Percentiles rank a stretch among this genome's conserved stretches.
Evolutionary conservation across 1,140 invertebrate genomes (phyloP).

Genomic region (Bombus consobrinus): DNA sequence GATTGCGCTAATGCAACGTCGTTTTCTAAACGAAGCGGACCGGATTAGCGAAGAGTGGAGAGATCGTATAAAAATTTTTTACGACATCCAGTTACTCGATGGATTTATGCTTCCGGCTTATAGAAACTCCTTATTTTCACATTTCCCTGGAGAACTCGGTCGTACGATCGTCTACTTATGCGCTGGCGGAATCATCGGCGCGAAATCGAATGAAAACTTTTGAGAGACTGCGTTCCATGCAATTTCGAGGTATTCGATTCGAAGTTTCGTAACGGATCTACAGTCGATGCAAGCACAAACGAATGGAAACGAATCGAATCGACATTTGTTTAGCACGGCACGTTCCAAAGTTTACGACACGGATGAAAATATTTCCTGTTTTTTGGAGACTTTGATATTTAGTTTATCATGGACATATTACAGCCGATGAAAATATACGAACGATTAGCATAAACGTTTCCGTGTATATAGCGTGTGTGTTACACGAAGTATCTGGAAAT

Average conservation of each 20-base stretch:
- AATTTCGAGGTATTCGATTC: background rate
- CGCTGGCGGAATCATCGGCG: background rate
- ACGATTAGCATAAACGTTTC: no score
- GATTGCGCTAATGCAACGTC: constrained; percentile 28
- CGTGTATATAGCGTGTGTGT: no score
- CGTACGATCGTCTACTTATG: background rate
- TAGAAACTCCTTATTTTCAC: background rate
- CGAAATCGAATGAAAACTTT: constrained; percentile 1
- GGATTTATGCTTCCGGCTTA: constrained; percentile 14
- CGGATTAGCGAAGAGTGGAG: background rate
- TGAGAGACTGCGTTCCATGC: background rate
- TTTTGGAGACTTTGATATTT: no score
- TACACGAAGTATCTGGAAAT: no score
- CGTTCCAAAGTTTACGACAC: background rate
- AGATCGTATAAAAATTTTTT: background rate
- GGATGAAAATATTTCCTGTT: background rate
- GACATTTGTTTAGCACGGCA: background rate
- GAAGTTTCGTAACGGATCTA: background rate
- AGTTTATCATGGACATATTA: no score
- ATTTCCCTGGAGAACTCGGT: background rate
- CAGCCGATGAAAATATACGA: no score
- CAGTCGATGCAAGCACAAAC: background rate
- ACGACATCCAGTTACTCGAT: background rate
- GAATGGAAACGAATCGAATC: background rate
- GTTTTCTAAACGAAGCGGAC: constrained; percentile 6